Evolutionary conservation across 2,888 invertebrate species (phyloP).

Genomic region (Apodemia zela): DNA sequence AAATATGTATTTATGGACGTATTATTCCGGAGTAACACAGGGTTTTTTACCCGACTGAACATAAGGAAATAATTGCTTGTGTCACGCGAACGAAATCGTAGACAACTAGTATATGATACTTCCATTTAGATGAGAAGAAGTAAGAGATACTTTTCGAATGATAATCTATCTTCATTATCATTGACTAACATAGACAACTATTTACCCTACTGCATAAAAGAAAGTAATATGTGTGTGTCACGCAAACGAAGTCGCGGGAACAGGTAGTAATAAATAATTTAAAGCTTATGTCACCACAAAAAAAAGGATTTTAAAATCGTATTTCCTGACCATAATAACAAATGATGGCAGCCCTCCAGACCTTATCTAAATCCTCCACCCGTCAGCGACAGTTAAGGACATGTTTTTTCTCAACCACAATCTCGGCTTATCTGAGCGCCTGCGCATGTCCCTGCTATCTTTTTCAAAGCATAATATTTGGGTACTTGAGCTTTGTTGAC

Average conservation of each 20-base stretch:
- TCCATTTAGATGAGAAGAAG: too few species aligned
- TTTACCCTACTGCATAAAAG: too few species aligned
- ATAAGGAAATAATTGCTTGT: too few species aligned
- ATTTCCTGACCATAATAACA: conserved; percentile 20
- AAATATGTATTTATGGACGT: accelerated
- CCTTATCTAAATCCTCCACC: conserved; percentile 35
- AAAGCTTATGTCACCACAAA: background rate
- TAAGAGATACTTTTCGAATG: too few species aligned
- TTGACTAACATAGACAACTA: too few species aligned
- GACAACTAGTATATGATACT: too few species aligned
- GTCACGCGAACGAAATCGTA: too few species aligned
- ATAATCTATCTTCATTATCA: too few species aligned
- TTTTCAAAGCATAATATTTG: conserved; percentile 58
- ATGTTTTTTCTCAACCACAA: conserved; percentile 46
- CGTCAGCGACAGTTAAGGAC: conserved; percentile 42
- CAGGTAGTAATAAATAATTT: background rate
- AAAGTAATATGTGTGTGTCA: background rate
- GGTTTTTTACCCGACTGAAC: too few species aligned
- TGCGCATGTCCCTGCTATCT: conserved; percentile 47
- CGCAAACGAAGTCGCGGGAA: too few species aligned
- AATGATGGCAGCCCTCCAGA: conserved; percentile 20
- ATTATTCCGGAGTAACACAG: too few species aligned
- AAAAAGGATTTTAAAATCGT: background rate
- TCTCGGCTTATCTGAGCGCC: conserved; percentile 51
- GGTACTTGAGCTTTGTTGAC: conserved; percentile 40